phyloP scores from a whole-genome alignment of 2,888 invertebrate genomes.

The Pterobdella sp. region DNA sequence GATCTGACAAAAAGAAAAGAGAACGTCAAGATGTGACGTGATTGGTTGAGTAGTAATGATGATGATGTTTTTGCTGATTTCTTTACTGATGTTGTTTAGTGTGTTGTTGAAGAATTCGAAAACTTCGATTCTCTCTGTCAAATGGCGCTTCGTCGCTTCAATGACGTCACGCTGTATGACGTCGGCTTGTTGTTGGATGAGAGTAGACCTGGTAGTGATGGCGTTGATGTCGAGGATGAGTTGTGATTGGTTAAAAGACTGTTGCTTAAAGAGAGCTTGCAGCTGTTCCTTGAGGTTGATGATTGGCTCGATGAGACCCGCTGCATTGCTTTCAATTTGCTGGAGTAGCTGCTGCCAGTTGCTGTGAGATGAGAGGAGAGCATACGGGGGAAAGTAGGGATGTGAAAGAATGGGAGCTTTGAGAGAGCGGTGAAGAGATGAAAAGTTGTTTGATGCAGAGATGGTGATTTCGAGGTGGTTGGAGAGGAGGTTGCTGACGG shows the following conservation, averaged over 20 bases:
- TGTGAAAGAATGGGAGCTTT: neutral
- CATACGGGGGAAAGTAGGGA: neutral
- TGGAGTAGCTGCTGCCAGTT: neutral
- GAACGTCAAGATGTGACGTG: no score
- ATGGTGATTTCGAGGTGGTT: slow-evolving; percentile 9
- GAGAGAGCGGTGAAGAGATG: neutral
- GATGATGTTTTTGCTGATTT: no score
- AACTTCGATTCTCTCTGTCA: neutral
- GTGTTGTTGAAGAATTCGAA: neutral
- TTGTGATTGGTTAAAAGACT: neutral
- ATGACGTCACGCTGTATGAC: neutral
- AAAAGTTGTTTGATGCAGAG: slow-evolving; percentile 5
- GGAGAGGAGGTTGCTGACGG: neutral
- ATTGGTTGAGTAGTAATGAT: no score
- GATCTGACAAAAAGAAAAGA: neutral
- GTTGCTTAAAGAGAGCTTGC: neutral
- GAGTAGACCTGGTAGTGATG: neutral
- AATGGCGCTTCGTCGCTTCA: neutral
- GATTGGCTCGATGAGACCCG: neutral
- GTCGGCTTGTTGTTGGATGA: neutral
- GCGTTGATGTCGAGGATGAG: neutral
- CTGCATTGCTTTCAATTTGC: neutral
- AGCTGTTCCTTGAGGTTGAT: neutral
- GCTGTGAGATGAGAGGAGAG: neutral
- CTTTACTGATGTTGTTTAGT: neutral